Percentiles rank a stretch among this genome's conserved stretches.
Evolutionary conservation across 2,113 vertebrate genomes (phyloP).

Genomic region (Ptyas mucosa): DNA sequence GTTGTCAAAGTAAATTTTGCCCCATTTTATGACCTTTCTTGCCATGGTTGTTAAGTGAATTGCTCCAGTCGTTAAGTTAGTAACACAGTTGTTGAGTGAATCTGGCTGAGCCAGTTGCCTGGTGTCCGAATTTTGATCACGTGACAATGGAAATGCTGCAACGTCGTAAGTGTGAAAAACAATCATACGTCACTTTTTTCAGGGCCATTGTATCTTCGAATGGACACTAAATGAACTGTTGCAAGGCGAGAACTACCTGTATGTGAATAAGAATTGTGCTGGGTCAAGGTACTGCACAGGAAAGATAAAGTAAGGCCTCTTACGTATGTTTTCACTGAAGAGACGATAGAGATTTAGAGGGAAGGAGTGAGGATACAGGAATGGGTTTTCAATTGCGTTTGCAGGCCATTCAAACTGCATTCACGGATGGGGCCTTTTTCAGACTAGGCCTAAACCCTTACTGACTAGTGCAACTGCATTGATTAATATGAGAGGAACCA

Average conservation of each 20-base stretch:
- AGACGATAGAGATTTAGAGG: not conserved
- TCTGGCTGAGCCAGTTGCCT: not conserved
- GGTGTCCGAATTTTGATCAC: not conserved
- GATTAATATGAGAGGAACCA: not conserved
- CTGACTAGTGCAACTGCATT: not conserved
- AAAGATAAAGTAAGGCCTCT: not conserved
- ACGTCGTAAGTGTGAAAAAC: not conserved
- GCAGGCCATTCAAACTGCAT: not conserved
- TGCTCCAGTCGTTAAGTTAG: not conserved
- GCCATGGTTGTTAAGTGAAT: not conserved
- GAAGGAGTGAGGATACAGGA: not conserved
- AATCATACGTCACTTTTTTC: not conserved
- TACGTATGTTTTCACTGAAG: not conserved
- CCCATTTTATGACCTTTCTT: not conserved
- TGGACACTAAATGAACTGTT: not conserved
- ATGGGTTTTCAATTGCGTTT: not conserved
- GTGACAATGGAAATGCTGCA: not conserved
- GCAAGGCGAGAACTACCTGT: not conserved
- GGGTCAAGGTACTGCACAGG: not conserved
- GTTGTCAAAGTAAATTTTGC: not conserved
- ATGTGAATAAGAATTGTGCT: not conserved
- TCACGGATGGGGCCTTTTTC: not conserved
- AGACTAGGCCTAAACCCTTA: not conserved
- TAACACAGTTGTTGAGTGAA: not conserved
- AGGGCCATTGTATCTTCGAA: not conserved